Evolutionary conservation across 2,888 invertebrate genomes (phyloP).

Genomic region (Hipparchia sbordonii): DNA sequence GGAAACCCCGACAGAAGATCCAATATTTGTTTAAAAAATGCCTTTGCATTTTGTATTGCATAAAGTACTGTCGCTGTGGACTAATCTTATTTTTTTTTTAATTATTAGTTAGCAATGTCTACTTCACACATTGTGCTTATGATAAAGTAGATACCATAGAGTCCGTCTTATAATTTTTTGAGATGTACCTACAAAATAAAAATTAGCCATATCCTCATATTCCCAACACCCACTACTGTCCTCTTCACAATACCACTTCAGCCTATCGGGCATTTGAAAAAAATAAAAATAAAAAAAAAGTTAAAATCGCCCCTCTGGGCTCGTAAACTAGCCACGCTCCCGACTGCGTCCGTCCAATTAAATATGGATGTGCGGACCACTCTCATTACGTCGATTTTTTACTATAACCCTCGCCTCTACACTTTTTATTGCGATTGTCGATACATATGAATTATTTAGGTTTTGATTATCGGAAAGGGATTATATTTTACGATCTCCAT

Average conservation of each 20-base stretch:
- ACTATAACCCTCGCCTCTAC: slow-evolving; percentile 48
- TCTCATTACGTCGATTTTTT: slow-evolving; percentile 68
- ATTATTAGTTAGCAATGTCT: too few species aligned
- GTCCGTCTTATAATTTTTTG: too few species aligned
- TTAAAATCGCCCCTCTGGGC: slow-evolving; percentile 73
- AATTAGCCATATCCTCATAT: slow-evolving; percentile 46
- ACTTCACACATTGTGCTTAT: too few species aligned
- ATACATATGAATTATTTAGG: slow-evolving; percentile 51
- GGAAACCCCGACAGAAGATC: too few species aligned
- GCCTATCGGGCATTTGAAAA: slow-evolving; percentile 75
- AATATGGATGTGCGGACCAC: slow-evolving; percentile 68
- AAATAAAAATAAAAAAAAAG: slow-evolving; percentile 50
- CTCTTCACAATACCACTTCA: slow-evolving; percentile 78
- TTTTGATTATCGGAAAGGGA: slow-evolving; percentile 38
- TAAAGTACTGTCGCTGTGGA: too few species aligned
- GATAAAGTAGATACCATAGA: too few species aligned
- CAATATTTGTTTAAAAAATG: too few species aligned
- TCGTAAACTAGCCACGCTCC: slow-evolving; percentile 65
- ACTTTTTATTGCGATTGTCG: slow-evolving; percentile 55
- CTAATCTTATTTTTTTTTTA: too few species aligned
- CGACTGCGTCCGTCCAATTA: slow-evolving; percentile 69
- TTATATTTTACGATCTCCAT: slow-evolving; percentile 25
- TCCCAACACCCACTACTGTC: slow-evolving; percentile 59
- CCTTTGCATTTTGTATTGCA: too few species aligned
- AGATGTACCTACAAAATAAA: background rate